A percentile compares a stretch with the other conserved stretches of the same genome.
Conservation (phyloP, 2,113 vertebrate genomes). For the Aptenodytes patagonicus region DNA sequence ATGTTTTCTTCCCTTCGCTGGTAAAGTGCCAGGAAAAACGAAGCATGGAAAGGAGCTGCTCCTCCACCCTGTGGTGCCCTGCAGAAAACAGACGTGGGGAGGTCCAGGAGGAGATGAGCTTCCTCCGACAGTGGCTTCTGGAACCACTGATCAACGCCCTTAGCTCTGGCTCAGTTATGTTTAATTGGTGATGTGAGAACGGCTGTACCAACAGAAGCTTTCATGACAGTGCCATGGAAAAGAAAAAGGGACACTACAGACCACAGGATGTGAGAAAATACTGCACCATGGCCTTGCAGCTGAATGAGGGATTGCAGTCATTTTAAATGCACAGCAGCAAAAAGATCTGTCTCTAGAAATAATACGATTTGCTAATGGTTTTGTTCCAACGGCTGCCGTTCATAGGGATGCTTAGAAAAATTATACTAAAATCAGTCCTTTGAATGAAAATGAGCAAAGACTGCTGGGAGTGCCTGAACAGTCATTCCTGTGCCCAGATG, state of each 20-base stretch:
- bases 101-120: not conserved
- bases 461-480: not conserved
- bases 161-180: not conserved
- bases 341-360: not conserved
- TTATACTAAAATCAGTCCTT: not conserved
- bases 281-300: not conserved
- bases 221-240: not conserved
- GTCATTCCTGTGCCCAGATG: not conserved
- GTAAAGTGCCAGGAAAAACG: not conserved
- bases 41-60: not conserved
- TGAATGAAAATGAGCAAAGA: not conserved
- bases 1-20: not conserved
- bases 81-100: not conserved
- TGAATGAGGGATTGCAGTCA: not conserved
- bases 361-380: not conserved
- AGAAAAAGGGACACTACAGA: not conserved
- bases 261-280: not conserved
- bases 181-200: not conserved
- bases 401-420: not conserved
- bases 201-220: not conserved
- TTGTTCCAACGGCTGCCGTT: not conserved
- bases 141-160: not conserved
- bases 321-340: not conserved
- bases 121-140: not conserved
- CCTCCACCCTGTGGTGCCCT: not conserved